Base-by-base conservation (phyloP, 2,797 vertebrate species). In the Setipinna tenuifilis region DNA sequence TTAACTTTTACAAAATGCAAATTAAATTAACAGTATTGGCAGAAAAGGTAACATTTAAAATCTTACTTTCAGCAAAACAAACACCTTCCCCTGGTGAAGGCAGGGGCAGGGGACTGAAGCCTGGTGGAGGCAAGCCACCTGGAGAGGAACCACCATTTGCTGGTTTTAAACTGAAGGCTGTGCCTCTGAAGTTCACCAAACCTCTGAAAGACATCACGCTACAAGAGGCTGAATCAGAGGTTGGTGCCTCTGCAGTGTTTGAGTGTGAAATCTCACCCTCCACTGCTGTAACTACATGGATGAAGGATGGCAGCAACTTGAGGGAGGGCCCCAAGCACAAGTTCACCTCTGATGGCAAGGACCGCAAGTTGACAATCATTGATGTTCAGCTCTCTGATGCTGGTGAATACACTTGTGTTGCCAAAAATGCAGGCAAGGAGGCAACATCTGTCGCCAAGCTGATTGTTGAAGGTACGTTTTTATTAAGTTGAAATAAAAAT, bases 31-130 rank as follows among this genome's bases (percentile, higher is more conserved):
- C 71, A 21, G 19, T 21, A 21, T 0, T 21, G 19, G 6, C 71
- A 78, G 31, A 35, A 17, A 75, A 75, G 50, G 23, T 65, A 65
- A 75, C 28, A 3, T 78, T 5, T 59, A 84, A 87, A 0, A 88
- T 93, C 89, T 92, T 35, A 89, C 90, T 95, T 95, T 85, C 94
- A 96, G 98, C 95, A 83, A 98, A 96, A 94, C 97, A 98, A 94
- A 99, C 98, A 54, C 98, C 98, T 83, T 99, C 98, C 84, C 98
- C 98, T n/a, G 96, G 96, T 86, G 98, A 99, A 84, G 97, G 97
- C 90, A 96, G 95, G 89, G 98, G 96, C 57, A 97, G 96, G 82
- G 97, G 97, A 84, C 93, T 98, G 87, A 96, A 92, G 85, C 97
- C 98, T 11, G 98, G 98, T 54, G 97, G 96, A 1, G 98, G 98